A percentile compares a stretch with the other conserved stretches of the same genome.
Evolutionary conservation across 2,888 invertebrate genomes (phyloP).

Genomic region (Drosophila picticornis): DNA sequence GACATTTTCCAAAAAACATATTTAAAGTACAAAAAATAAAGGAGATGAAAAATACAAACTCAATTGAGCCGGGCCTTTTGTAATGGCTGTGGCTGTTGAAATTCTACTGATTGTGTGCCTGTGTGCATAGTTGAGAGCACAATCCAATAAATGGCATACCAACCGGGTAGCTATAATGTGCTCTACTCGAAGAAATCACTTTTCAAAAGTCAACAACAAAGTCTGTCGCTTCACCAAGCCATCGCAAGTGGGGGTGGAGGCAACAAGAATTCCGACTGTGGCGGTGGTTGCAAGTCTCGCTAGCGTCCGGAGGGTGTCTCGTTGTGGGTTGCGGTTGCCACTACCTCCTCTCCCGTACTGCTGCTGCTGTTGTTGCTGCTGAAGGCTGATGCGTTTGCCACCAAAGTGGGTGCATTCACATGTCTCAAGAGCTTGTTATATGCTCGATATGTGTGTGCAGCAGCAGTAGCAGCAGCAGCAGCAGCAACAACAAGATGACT

Average conservation of each 20-base stretch:
- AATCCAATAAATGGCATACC: conserved; percentile 78
- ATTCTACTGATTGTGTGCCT: not conserved
- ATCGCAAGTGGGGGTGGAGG: not conserved
- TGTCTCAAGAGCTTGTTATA: conserved; percentile 85
- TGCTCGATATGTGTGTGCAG: conserved; percentile 75
- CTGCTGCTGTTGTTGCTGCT: not conserved
- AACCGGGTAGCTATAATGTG: conserved; percentile 74
- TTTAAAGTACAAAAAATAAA: conserved; percentile 18
- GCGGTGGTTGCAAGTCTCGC: conserved; percentile 36
- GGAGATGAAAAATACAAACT: conserved; percentile 29
- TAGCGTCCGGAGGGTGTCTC: conserved; percentile 59
- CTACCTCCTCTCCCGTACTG: not conserved
- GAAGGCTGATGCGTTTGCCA: conserved; percentile 69
- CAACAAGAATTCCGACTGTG: conserved; percentile 8
- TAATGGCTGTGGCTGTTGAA: conserved; percentile 28
- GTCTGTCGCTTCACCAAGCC: conserved; percentile 41
- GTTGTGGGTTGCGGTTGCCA: conserved; percentile 60
- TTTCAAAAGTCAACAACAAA: conserved; percentile 78
- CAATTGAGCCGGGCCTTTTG: conserved; percentile 54
- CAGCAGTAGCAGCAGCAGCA: conserved; percentile 28
- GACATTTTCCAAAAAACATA: conserved; percentile 39
- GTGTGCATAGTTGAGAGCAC: conserved; percentile 42
- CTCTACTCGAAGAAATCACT: conserved; percentile 78
- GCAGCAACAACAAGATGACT: conserved; percentile 31
- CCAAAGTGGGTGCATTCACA: conserved; percentile 85